Base-by-base conservation (phyloP, 2,888 invertebrate species). In the Mongoloraphidia duomilia region DNA sequence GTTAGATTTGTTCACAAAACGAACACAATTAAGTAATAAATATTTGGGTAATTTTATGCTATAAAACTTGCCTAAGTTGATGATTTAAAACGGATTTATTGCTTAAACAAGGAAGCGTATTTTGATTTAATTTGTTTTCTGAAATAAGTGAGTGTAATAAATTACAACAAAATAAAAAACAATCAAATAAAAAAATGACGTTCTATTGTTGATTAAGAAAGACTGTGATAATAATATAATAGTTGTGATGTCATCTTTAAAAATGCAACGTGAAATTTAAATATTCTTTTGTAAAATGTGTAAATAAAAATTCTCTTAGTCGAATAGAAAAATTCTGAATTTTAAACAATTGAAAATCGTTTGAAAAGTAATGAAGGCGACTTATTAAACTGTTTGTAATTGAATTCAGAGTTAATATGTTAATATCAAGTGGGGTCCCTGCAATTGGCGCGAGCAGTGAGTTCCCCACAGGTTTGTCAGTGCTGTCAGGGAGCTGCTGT, bases 371-470 rank as follows among this genome's bases (percentile, higher is more conserved):
- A 14, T 39, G 40, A 59, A 60, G 62, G 59, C 52, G 11, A 26
- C 43, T 26, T 26, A 6, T 26, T 26, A 26, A 26, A 26, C 6
- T 26, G 26, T 26, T 26, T 6, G 26, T 26, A 26, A 26, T 6
- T 26, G 26, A 26, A 26, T 26, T 6, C 26, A 26, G 26, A 57
- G 58, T 55, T 65, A 63, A 63, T 59, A 79, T 79, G 79, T 75
- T 79, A 73, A 78, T 79, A 71, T 77, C 77, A 63, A 77, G 63
- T 62, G 77, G 75, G 70, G 74, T 70, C 69, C 72, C 70, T 70
- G 73, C 68, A 71, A 73, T 65, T 72, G 74, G 67, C 67, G 74
- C 64, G 73, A 65, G 65, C 56, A 65, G 63, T 63, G 69, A 69
- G 54, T 68, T 66, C 60, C 62, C 67, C 54, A 65, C 63, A 56